Conservation (phyloP, 2,888 invertebrate genomes). For the Nymphalis polychloros region DNA sequence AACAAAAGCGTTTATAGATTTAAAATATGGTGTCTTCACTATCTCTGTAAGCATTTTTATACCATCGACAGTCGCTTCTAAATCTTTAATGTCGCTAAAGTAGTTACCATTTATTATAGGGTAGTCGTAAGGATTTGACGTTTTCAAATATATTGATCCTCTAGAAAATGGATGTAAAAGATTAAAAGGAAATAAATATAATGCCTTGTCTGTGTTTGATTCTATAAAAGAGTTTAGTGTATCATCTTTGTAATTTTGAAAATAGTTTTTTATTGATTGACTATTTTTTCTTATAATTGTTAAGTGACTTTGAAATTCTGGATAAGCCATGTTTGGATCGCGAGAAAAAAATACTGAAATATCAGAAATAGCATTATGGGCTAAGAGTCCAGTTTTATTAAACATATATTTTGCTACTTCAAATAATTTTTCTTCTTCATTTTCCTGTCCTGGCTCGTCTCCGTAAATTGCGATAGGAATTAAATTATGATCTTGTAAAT, state of each 20-base stretch:
- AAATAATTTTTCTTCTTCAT: slow-evolving; percentile 48
- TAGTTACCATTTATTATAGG: slow-evolving; percentile 85
- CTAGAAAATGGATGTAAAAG: slow-evolving; percentile 76
- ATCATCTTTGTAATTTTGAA: slow-evolving; percentile 7
- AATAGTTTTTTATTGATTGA: not conserved
- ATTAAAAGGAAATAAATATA: slow-evolving; percentile 59
- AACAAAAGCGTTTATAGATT: slow-evolving; percentile 50
- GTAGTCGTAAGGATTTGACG: slow-evolving; percentile 79
- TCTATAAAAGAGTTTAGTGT: slow-evolving; percentile 34
- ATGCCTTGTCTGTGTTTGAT: slow-evolving; percentile 49
- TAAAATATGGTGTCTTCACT: slow-evolving; percentile 51
- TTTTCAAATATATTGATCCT: slow-evolving; percentile 81
- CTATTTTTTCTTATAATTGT: slow-evolving; percentile 33
- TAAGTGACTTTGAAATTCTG: slow-evolving; percentile 57
- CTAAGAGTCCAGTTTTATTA: slow-evolving; percentile 76
- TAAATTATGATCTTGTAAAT: slow-evolving; percentile 78
- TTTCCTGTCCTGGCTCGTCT: slow-evolving; percentile 49
- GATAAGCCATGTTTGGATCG: slow-evolving; percentile 50
- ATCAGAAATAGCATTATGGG: slow-evolving; percentile 78
- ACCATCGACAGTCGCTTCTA: slow-evolving; percentile 57
- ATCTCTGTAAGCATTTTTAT: slow-evolving; percentile 54
- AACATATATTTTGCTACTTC: slow-evolving; percentile 72
- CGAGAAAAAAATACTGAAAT: slow-evolving; percentile 56
- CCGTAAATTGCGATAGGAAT: slow-evolving; percentile 62
- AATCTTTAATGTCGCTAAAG: slow-evolving; percentile 80